Evolutionary conservation across 2,888 invertebrate species (phyloP), one percentile per base, ranked within the genome.

Genomic region (Melinaea marsaeus): DNA sequence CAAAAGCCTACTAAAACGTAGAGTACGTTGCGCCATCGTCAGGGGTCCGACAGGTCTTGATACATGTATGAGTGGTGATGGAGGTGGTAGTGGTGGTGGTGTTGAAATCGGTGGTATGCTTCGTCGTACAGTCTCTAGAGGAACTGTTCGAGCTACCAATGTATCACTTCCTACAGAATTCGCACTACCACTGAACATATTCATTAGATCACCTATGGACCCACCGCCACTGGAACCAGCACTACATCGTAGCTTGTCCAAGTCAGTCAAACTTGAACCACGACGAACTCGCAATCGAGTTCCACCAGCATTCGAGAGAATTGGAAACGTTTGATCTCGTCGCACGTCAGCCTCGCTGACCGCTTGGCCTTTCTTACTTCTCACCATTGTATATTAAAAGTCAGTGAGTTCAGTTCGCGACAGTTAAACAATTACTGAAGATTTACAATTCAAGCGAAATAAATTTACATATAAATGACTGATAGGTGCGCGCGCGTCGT

Each of bases 131-230:
- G 95, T 95, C 73, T 95, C 94, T 66, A 95, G 75, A 0, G 95
- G 95, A 59, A 95, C 94, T 37, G 94, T 93, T 73, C 93, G 91
- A 7, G 95, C 95, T 54, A 95, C 92, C 71, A 95, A 81, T 57
- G 93, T 93, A 73, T 95, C 95, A 81, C 95, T 94, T 22, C 94
- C 92, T 2, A 95, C 92, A 72, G 94, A 95, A 90, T 93, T 94
- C 67, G 91, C 93, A 76, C 93, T 94, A 48, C 94, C 94, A 66
- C 95, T 95, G 75, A 94, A 95, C 78, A 93, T 93, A 81, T 95
- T 95, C 95, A 95, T 95, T 74, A 95, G 85, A 80, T 96, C 95
- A 2, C 95, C 95, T 57, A 95, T 95, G 72, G 95, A 95, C 22
- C 94, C 94, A 32, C 91, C 88, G 3, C 88, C 86, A 66, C 87